Evolutionary conservation across 2,797 vertebrate species (phyloP).

Genomic region (Lophura swinhoii): DNA sequence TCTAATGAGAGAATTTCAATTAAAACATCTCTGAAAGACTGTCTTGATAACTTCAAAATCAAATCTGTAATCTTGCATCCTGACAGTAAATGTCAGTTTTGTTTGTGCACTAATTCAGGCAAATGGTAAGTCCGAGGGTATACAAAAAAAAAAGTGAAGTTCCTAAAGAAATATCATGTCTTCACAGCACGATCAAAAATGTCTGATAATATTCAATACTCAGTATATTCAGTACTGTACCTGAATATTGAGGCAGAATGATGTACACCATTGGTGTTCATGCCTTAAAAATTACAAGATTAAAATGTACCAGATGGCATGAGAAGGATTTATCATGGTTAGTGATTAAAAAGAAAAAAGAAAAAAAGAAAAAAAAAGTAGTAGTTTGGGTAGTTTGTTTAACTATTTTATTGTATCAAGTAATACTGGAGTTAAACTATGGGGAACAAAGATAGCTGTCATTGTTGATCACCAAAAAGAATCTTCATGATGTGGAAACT

Average conservation of each 20-base stretch:
- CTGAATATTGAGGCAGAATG: constrained; percentile 22
- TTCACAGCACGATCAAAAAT: neutral
- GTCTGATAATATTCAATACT: neutral
- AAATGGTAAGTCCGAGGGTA: neutral
- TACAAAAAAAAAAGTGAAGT: neutral
- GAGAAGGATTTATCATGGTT: constrained; percentile 60
- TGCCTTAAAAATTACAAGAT: constrained; percentile 28
- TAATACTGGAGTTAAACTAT: neutral
- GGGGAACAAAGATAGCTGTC: neutral
- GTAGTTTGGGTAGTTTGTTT: neutral
- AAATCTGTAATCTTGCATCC: neutral
- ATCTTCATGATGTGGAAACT: neutral
- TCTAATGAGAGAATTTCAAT: neutral
- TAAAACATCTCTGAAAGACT: neutral
- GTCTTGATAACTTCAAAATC: neutral
- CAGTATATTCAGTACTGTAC: neutral
- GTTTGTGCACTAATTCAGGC: neutral
- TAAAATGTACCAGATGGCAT: constrained; percentile 67
- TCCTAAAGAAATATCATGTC: neutral
- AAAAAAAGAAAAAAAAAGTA: constrained; percentile 19
- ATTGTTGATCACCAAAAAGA: neutral
- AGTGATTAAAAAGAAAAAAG: neutral
- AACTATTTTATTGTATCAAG: neutral
- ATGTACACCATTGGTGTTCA: constrained; percentile 22
- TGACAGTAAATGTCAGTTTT: constrained; percentile 26